Conservation (phyloP, 1,140 invertebrate species). For the Anastrepha ludens region DNA sequence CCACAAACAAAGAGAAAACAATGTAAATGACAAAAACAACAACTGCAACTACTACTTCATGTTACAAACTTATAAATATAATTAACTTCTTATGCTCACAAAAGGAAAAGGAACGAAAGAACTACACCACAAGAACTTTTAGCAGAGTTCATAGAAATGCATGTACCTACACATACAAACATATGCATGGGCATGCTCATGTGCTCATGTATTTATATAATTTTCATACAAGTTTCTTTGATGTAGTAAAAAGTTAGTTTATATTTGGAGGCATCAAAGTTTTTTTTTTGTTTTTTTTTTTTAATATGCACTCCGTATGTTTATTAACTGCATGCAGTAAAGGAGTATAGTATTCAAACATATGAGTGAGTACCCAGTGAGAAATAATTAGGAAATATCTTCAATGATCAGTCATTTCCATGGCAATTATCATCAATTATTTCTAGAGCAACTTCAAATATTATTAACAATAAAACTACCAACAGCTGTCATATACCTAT, state of each 20-base stretch:
- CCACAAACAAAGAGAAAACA: slow-evolving; percentile 7
- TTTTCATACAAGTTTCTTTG: not conserved
- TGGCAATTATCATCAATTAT: too few relatives aligned
- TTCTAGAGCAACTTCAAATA: too few relatives aligned
- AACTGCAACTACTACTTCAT: not conserved
- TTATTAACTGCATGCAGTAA: slow-evolving; percentile 23
- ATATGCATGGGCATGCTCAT: not conserved
- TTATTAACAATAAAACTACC: too few relatives aligned
- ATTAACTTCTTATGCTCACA: slow-evolving; percentile 19
- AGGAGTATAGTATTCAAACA: too few relatives aligned
- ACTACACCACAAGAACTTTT: slow-evolving; percentile 33
- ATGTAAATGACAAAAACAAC: slow-evolving; percentile 24
- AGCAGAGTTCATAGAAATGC: not conserved
- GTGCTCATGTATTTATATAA: not conserved
- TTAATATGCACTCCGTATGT: not conserved
- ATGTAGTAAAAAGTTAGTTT: slow-evolving; percentile 29
- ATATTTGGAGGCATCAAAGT: slow-evolving; percentile 20
- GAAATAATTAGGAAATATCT: too few relatives aligned
- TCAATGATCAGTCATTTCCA: too few relatives aligned
- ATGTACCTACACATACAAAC: not conserved
- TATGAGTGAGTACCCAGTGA: too few relatives aligned
- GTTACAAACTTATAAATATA: slow-evolving; percentile 32
- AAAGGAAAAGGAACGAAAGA: not conserved
- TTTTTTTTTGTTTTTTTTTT: not conserved
- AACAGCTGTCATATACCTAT: too few relatives aligned